Base-by-base conservation (phyloP, 2,113 vertebrate genomes). In the Crotalus horridus region DNA sequence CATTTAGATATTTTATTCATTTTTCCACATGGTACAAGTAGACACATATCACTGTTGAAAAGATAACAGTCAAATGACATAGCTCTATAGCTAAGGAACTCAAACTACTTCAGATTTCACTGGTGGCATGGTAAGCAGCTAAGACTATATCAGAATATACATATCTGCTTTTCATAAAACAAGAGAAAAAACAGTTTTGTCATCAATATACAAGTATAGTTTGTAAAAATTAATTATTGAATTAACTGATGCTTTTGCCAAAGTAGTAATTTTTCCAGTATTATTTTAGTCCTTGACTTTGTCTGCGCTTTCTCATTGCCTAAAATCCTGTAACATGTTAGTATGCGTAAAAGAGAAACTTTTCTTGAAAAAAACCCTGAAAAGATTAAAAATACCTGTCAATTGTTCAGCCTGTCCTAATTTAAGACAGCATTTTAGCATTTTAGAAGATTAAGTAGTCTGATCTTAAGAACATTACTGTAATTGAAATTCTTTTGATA, bases 1-100 rank as follows among this genome's bases (percentile, higher is more conserved):
- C 92, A 95, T 97, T 97, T 95, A 96, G 96, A 97, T 96, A 97
- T 96, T 97, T 97, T 97, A 96, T 97, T 97, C 96, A 97, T 97
- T 96, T 97, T 96, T 97, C 96, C 97, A 97, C 97, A 97, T 97
- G 97, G 95, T 97, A 96, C 96, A 94, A 97, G 96, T 95, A 96
- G 97, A 97, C 96, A 97, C 96, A 96, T 95, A 96, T 96, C 96
- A 96, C 95, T 96, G 94, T 96, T 97, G 97, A 96, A 97, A 85
- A 96, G 95, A 91, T 95, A 97, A 96, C 97, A 97, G 95, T 88
- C 94, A 95, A 96, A 93, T 96, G 96, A 95, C 94, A 95, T 94
- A 96, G 95, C 96, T 96, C 94, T 96, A 93, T 92, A 96, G 95
- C 96, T 96, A 95, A 96, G 93, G 94, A 96, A 92, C 90, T 95